phyloP scores from a whole-genome alignment of 2,113 vertebrate species.

The Osmerus mordax region DNA sequence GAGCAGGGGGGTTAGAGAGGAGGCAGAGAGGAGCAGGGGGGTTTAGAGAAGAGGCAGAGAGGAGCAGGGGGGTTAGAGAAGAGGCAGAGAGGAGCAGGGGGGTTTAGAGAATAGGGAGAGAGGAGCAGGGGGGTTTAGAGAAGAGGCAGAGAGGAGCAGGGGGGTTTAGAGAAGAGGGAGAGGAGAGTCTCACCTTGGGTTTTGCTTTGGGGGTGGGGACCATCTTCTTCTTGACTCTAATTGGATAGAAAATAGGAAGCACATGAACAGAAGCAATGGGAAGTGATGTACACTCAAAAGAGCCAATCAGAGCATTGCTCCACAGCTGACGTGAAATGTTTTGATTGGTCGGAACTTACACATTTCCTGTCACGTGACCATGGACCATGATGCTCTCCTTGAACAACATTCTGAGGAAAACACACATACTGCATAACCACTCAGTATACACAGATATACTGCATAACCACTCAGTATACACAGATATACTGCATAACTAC shows the following conservation, averaged over 20 bases:
- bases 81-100: no score
- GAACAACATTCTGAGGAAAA: conserved; percentile 85
- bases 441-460: no score
- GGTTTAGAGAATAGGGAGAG: neutral
- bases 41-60: neutral
- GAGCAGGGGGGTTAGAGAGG: neutral
- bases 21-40: neutral
- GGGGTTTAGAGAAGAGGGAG: neutral
- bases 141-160: neutral
- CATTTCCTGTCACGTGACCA: conserved; percentile 92
- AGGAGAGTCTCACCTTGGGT: conserved; percentile 78
- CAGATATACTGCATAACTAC: neutral
- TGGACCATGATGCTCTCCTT: conserved; percentile 95
- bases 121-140: neutral
- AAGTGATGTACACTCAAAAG: neutral
- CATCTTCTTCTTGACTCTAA: conserved; percentile 91
- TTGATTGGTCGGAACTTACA: conserved; percentile 75
- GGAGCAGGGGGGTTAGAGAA: no score
- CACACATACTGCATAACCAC: neutral
- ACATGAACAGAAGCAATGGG: neutral
- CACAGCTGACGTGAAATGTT: neutral
- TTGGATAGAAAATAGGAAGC: conserved; percentile 11
- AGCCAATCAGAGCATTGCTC: neutral
- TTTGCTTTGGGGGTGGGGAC: conserved; percentile 86
- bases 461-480: neutral